A percentile compares a stretch with the other conserved stretches of the same genome.
Conservation (phyloP, 2,113 vertebrate species). For the Danio rerio region GRCz12tu NC_133181.1:12850501-12851000, state of each 20-base stretch:
- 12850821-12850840: background rate
- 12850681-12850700: slow-evolving; percentile 83
- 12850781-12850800: slow-evolving; percentile 9
- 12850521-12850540: slow-evolving; percentile 75
- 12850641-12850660: slow-evolving; percentile 83
- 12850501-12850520: slow-evolving; percentile 82
- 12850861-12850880: slow-evolving; percentile 48
- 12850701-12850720: slow-evolving; percentile 65
- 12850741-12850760: background rate
- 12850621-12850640: slow-evolving; percentile 73
- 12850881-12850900: background rate
- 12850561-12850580: slow-evolving; percentile 48
- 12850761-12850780: slow-evolving; percentile 13
- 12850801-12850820: background rate
- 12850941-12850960: background rate
- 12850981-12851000: slow-evolving; percentile 34
- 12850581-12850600: slow-evolving; percentile 60
- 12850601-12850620: slow-evolving; percentile 58
- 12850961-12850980: background rate
- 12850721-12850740: slow-evolving; percentile 47
- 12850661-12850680: slow-evolving; percentile 81
- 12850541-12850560: slow-evolving; percentile 22
- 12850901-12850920: background rate
- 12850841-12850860: slow-evolving; percentile 15
- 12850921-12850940: background rate